Base-by-base conservation (phyloP, 1,140 invertebrate genomes). In the Drosophila gunungcola region DNA sequence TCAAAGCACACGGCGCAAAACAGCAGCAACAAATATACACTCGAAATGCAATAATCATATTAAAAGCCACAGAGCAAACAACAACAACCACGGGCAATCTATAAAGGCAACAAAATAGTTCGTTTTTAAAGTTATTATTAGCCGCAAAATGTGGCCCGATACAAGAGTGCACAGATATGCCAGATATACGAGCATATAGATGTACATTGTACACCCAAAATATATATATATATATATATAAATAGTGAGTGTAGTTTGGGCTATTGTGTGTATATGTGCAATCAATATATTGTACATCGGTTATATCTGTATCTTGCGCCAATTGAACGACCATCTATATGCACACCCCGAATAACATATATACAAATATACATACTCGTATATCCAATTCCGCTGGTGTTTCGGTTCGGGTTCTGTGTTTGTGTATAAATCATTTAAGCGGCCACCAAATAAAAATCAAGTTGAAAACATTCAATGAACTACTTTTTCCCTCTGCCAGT, bases 51-150 rank as follows among this genome's bases (percentile, higher is more conserved):
- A 89, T 89, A 89, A 89, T 89, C 80, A 89, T 89, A 89, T 89
- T 90, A 84, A 89, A 89, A 84, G 72, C 84, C 52, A 60, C 67
- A 67, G 64, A 67, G 54, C 56, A 41, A 80, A 69, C 67, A 80
- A 64, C 65, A 76, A 63, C 64, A 57, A 69, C 56, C 41, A 63
- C 45, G 58, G 62, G 57, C 67, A 73, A 86, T 88, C 69, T 72
- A 73, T 78, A 89, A 89, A 89, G 84, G 80, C 85, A 90, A 84
- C 77, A 84, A 84, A 89, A 89, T 89, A 89, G 84, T 89, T 89
- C 85, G 69, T 89, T 89, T 89, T 89, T 84, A 84, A 89, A 89
- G 85, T 89, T 89, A 89, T 89, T 89, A 89, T 89, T 89, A 89
- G 84, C 84, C 84, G 85, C 84, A 89, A 70, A 89, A 89, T 90